Base-by-base conservation (phyloP, 2,113 vertebrate species). In the Corythornis vintsioides region DNA sequence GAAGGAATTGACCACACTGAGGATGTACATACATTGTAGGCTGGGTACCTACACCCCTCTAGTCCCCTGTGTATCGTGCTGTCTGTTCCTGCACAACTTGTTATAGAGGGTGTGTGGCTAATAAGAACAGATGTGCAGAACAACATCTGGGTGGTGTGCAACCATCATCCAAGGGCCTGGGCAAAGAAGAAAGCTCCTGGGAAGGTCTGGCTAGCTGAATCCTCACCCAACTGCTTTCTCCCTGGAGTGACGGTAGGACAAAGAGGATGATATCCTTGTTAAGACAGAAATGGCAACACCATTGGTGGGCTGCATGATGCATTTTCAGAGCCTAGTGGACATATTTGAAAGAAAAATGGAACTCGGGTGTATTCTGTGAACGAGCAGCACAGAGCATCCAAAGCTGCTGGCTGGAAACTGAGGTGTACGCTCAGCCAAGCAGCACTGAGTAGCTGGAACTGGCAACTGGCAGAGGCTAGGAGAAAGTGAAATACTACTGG, bases 1-100 rank as follows among this genome's bases (percentile, higher is more conserved):
- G 9, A 47, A 8, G 6, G 22, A 3, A 14, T 28, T 50, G 42
- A 11, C 52, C 6, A 5, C 1, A 1, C 50, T 24, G 57, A 73
- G 75, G 48, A 50, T 22, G 24, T 25, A 42, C 11, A 4, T 0
- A 0, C 10, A 4, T 6, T 0, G 0, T 14, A 52, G 29, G 19
- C 66, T 15, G 11, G 2, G 15, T 31, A n/a, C 26, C 52, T 11
- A 4, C 21, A 4, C 1, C 4, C 19, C 15, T 3, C 52, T 11
- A 4, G 19, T 4, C 1, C 4, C 19, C 15, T 3, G 0, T 16
- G 33, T 9, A 5, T 21, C 1, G 2, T 1, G 7, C 25, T 10
- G 6, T 8, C 74, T 21, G 29, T 3, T 10, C 43, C 63, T 15
- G 20, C 45, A 65, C 10, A 35, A 2, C 1, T 1, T 15, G 10